phyloP scores from a whole-genome alignment of 1,140 invertebrate genomes.

The Anoplophora glabripennis region DNA sequence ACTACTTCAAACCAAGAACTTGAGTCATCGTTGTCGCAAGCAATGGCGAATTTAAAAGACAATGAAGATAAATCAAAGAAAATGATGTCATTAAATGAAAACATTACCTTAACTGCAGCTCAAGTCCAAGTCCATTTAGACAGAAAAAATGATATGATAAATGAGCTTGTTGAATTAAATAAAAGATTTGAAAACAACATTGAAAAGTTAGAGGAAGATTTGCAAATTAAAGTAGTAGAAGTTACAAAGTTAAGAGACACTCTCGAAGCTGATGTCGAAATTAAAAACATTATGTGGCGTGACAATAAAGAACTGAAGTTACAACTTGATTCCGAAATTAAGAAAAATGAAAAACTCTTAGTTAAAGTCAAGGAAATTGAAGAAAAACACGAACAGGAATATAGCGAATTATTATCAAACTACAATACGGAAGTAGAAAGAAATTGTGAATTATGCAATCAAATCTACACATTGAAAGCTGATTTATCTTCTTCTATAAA shows the following conservation, averaged over 20 bases:
- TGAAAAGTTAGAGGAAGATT: background rate
- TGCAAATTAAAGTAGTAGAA: background rate
- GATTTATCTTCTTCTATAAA: background rate
- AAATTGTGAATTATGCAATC: conserved; percentile 1
- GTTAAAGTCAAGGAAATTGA: background rate
- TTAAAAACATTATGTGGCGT: no score
- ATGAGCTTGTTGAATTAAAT: background rate
- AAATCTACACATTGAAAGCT: conserved; percentile 1
- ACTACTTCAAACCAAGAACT: no score
- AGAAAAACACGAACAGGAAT: background rate
- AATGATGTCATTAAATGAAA: no score
- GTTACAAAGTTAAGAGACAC: no score
- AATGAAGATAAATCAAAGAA: no score
- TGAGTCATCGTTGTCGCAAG: no score
- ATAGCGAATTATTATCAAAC: background rate
- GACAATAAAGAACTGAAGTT: no score
- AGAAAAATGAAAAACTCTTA: conserved; percentile 2
- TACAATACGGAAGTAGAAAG: conserved; percentile 3
- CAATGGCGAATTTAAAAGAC: no score
- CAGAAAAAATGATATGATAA: background rate
- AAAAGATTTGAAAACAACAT: conserved; percentile 1
- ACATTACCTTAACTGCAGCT: no score
- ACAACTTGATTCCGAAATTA: background rate
- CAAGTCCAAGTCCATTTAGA: no score
- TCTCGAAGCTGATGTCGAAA: no score